These are phyloP conservation scores for Bombus superbus DNA, from an alignment of 1,140 invertebrate species.

Conservation along the genomic window DNA sequence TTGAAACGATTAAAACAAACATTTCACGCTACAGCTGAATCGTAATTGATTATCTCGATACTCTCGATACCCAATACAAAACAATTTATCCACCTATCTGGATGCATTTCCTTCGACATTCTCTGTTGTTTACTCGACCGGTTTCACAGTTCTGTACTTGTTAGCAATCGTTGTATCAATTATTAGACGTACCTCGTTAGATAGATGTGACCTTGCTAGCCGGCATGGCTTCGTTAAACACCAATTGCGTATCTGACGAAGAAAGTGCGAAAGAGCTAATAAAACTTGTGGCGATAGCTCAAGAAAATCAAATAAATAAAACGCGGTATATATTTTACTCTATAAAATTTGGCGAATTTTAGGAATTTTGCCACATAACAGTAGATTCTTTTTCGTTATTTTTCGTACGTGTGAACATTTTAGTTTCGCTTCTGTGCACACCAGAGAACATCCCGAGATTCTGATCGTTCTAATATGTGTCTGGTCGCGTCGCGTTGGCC, in stretches of 20 bases:
- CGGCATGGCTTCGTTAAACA: conserved; percentile 8
- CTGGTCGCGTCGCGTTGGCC: conserved; percentile 35
- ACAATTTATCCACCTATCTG: neutral
- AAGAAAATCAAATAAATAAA: neutral
- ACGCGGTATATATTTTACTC: too few relatives aligned
- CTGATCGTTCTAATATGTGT: neutral
- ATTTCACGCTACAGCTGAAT: too few relatives aligned
- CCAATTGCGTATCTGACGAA: conserved; percentile 17
- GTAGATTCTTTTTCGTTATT: neutral
- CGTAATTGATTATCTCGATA: too few relatives aligned
- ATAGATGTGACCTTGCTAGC: conserved; percentile 27
- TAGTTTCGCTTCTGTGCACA: neutral
- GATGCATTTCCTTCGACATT: neutral
- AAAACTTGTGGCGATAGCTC: neutral
- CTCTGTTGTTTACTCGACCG: neutral
- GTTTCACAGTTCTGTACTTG: conserved; percentile 15
- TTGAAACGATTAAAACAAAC: too few relatives aligned
- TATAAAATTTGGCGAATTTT: neutral
- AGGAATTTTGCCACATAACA: neutral
- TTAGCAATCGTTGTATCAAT: conserved; percentile 30
- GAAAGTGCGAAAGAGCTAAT: conserved; percentile 19
- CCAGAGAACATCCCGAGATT: neutral
- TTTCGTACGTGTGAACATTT: neutral
- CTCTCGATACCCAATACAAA: neutral
- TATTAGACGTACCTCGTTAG: conserved; percentile 22